Evolutionary conservation across 2,113 vertebrate species (phyloP), one percentile per base, ranked within the genome.

Genomic region (Pipa parva): DNA sequence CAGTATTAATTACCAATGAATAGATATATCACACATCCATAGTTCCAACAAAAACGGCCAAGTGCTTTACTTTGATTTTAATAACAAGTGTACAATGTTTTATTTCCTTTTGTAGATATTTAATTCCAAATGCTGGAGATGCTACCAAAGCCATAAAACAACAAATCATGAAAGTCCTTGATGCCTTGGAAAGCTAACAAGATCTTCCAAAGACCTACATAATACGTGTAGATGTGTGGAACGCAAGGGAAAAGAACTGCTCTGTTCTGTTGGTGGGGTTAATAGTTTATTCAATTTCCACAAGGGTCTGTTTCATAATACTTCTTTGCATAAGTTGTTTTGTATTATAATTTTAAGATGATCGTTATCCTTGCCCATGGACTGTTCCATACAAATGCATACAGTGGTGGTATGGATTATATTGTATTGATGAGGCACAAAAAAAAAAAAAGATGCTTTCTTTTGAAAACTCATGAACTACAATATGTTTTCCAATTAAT

Each of bases 131-230:
- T 57, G 95, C 95, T 15, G 95, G 95, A 28, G 97, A 99, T 46
- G 97, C 97, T 77, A 99, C 97, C 71, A 99, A 97, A 86, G 94
- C 92, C 83, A 98, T 99, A 80, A 99, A 99, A 84, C 95, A 97
- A 84, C 95, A 99, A 87, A 99, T 99, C 83, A 98, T 99, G 93
- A 98, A 96, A 83, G 97, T 99, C 72, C 85, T 99, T 45, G 95
- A 99, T 71, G 97, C 95, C 59, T 87, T 99, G 84, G 95, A 99
- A 84, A 97, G 91, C 84, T 97, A 93, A 73, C 93, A 72, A 78
- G 78, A 75, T 28, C 52, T 57, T 46, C 1, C 39, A 42, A 42
- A 42, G 39, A 37, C 66, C 78, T 72, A 76, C 74, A 57, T 76
- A 63, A 36, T 71, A 50, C 73, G 33, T 21, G 2, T 33, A 5